phyloP scores from a whole-genome alignment of 2,797 vertebrate species.

The Psittacula echo region DNA sequence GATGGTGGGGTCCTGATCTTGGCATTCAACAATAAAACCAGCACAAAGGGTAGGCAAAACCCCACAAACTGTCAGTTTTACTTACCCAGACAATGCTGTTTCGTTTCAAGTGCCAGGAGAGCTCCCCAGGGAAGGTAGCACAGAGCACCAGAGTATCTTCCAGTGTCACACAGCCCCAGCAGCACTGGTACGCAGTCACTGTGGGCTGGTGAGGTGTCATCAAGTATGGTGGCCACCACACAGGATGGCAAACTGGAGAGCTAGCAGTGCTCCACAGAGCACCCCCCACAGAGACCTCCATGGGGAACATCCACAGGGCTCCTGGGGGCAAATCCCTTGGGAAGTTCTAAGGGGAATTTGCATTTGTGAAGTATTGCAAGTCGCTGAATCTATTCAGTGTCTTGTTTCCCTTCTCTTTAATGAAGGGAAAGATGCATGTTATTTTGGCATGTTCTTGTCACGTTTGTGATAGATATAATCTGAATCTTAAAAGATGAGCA shows the following conservation, averaged over 20 bases:
- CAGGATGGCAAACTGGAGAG: neutral
- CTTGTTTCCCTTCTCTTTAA: neutral
- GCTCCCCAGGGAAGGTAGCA: neutral
- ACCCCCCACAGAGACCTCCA: accelerated
- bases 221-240: neutral
- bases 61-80: neutral
- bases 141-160: neutral
- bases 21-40: neutral
- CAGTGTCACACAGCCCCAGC: neutral
- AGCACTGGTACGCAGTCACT: neutral
- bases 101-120: neutral
- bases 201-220: neutral
- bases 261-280: neutral
- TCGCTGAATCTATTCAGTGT: neutral
- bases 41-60: neutral
- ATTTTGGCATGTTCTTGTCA: neutral
- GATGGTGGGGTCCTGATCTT: neutral
- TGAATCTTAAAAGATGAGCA: neutral
- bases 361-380: neutral
- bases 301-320: neutral
- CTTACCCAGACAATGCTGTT: neutral
- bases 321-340: neutral
- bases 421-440: neutral
- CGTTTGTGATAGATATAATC: neutral
- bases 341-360: neutral